A percentile compares a stretch with the other conserved stretches of the same genome.
phyloP scores from a whole-genome alignment of 2,888 invertebrate genomes.

The Agonopterix alstromeriana region DNA sequence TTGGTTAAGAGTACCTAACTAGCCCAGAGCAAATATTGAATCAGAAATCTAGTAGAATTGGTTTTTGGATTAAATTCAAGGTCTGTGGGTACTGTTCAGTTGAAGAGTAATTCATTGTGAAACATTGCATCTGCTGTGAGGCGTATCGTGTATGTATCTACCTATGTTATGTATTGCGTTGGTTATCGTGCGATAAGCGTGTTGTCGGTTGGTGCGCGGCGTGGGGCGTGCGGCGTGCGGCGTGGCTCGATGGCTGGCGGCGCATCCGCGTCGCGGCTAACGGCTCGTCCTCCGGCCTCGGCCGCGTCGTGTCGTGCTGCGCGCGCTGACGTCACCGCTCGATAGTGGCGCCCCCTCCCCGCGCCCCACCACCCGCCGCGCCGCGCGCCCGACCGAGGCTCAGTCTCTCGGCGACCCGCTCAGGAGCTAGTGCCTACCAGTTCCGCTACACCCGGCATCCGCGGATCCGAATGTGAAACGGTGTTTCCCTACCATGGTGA shows the following conservation, averaged over 20 bases:
- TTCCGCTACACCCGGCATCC: slow-evolving; percentile 32
- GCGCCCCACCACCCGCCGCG: slow-evolving; percentile 27
- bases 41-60: too few species aligned
- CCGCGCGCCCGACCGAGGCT: slow-evolving; percentile 33
- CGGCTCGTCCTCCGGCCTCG: slow-evolving; percentile 42
- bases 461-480: slow-evolving; percentile 56
- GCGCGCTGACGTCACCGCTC: slow-evolving; percentile 78
- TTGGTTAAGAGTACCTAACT: too few species aligned
- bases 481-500: slow-evolving; percentile 69
- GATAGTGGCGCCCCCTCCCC: slow-evolving; percentile 66
- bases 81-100: too few species aligned
- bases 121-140: background rate
- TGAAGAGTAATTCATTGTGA: too few species aligned
- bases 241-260: slow-evolving; percentile 21
- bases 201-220: slow-evolving; percentile 29
- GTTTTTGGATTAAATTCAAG: too few species aligned
- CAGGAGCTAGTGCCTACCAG: slow-evolving; percentile 44
- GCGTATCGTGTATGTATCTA: background rate
- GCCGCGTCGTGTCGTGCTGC: slow-evolving; percentile 28
- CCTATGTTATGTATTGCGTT: background rate
- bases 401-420: slow-evolving; percentile 62
- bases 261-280: slow-evolving; percentile 69
- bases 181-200: slow-evolving; percentile 50
- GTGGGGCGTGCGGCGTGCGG: slow-evolving; percentile 10
- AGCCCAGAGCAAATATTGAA: too few species aligned